A percentile compares a stretch with the other conserved stretches of the same genome.
Evolutionary conservation across 1,140 invertebrate genomes (phyloP).

Genomic region (Diabrotica undecimpunctata): DNA sequence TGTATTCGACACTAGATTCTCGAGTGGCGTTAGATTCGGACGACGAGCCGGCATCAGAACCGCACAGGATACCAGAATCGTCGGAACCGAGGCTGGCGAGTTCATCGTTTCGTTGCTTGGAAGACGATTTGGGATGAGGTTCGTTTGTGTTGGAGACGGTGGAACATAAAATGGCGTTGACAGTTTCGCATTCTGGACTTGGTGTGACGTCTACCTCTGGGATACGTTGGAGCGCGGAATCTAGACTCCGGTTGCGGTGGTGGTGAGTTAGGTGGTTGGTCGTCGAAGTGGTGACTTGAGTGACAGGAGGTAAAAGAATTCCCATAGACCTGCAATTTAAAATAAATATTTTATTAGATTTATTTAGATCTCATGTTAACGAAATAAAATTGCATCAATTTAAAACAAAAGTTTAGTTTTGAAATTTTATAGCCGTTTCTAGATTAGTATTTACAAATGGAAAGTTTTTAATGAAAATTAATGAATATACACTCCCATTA

Average conservation of each 20-base stretch:
- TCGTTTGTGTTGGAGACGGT: conserved; percentile 7
- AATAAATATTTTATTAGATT: background rate
- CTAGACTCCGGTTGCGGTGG: conserved; percentile 82
- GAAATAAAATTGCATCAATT: no score
- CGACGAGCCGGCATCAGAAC: conserved; percentile 58
- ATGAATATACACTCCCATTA: no score
- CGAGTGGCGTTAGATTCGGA: conserved; percentile 42
- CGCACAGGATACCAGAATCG: conserved; percentile 78
- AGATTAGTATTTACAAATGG: no score
- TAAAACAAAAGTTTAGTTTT: no score
- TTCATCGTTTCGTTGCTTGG: conserved; percentile 57
- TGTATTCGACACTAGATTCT: conserved; percentile 48
- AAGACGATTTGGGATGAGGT: conserved; percentile 12
- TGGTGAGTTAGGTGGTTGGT: conserved; percentile 62
- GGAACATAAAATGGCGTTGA: conserved; percentile 40
- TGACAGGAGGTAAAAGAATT: conserved; percentile 68
- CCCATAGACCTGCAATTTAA: conserved; percentile 65
- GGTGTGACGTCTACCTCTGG: conserved; percentile 78
- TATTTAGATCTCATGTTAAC: background rate
- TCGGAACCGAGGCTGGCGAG: conserved; percentile 76
- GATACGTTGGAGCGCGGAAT: conserved; percentile 81
- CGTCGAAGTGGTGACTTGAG: conserved; percentile 55
- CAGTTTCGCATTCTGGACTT: conserved; percentile 69
- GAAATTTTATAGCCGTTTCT: no score
- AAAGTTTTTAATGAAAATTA: no score